Evolutionary conservation across 2,113 vertebrate genomes (phyloP).

Genomic region (Dermatemys mawii): DNA sequence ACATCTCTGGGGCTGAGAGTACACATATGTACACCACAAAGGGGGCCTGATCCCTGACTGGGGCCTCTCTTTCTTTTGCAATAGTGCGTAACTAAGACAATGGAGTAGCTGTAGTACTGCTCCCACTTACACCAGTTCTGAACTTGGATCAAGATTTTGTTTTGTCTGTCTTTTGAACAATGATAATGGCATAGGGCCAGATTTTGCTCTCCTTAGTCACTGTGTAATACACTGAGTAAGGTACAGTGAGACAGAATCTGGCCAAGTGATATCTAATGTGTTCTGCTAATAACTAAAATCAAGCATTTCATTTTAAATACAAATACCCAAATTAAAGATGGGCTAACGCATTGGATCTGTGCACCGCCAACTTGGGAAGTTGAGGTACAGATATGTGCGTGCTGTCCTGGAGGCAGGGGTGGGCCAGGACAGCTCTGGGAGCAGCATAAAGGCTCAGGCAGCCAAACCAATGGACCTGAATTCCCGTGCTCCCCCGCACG

Average conservation of each 20-base stretch:
- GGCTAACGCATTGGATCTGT: background rate
- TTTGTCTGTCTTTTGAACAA: background rate
- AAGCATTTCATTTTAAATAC: background rate
- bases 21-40: conserved; percentile 35
- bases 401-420: background rate
- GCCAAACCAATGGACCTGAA: background rate
- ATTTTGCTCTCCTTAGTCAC: background rate
- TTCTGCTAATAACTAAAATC: conserved; percentile 7
- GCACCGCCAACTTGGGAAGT: background rate
- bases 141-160: background rate
- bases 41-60: background rate
- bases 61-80: background rate
- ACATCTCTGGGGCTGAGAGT: background rate
- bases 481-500: background rate
- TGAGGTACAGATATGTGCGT: no score
- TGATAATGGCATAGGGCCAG: background rate
- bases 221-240: background rate
- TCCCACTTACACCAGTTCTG: background rate
- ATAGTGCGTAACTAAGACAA: conserved; percentile 34
- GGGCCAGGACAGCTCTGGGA: background rate
- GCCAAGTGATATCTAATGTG: background rate
- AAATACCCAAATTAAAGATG: background rate
- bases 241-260: background rate
- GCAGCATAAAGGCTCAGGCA: background rate
- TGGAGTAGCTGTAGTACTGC: background rate